Conservation (phyloP, 92 coral and sea anemone genomes). For the Porites rus region DNA sequence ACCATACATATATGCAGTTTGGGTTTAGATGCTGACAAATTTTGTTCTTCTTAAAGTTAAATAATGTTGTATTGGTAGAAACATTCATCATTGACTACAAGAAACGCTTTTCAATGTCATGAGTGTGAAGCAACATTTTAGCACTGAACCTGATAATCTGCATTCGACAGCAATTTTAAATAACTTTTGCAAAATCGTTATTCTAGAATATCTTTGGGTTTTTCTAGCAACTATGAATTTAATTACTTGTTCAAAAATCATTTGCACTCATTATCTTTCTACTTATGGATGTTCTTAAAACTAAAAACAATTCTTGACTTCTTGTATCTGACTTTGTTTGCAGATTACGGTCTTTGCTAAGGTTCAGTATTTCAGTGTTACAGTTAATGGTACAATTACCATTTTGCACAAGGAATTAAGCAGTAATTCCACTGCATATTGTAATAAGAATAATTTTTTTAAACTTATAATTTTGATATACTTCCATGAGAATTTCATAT, state of each 20-base stretch:
- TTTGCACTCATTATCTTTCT: background rate
- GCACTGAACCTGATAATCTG: no score
- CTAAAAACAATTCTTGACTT: background rate
- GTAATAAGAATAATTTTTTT: background rate
- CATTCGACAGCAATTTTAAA: no score
- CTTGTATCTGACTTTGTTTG: conserved; percentile 7
- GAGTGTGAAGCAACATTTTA: no score
- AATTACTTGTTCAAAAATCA: background rate
- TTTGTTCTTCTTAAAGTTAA: no score
- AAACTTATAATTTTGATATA: background rate
- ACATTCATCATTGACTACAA: no score
- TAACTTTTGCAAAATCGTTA: background rate
- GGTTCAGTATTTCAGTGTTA: conserved; percentile 9
- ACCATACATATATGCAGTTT: no score
- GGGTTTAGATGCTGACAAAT: no score
- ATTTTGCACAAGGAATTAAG: conserved; percentile 6
- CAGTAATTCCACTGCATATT: conserved; percentile 15
- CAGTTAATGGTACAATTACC: background rate
- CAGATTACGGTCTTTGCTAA: conserved; percentile 8
- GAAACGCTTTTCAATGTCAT: no score
- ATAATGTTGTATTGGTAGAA: no score
- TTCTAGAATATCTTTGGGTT: background rate
- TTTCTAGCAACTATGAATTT: background rate
- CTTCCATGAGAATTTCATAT: no score
- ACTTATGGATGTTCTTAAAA: background rate